phyloP scores from a whole-genome alignment of 2,797 vertebrate species.

The Rhynchonycteris naso region DNA sequence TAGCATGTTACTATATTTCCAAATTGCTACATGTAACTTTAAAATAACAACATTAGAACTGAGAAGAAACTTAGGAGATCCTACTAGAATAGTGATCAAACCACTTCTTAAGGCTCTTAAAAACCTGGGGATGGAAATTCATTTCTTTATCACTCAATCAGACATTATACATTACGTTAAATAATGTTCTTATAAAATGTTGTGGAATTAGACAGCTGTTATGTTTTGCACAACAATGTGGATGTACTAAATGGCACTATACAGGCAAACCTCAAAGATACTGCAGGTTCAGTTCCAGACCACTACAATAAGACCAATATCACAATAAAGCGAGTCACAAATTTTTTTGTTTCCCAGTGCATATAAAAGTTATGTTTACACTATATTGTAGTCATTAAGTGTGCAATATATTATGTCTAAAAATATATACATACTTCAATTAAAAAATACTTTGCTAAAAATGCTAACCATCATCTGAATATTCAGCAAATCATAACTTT shows the following conservation, averaged over 20 bases:
- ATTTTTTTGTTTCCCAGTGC: not conserved
- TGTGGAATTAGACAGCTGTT: not conserved
- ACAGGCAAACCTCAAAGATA: not conserved
- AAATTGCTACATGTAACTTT: not conserved
- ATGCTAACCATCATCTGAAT: not conserved
- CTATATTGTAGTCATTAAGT: not conserved
- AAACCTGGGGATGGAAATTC: not conserved
- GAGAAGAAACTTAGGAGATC: not conserved
- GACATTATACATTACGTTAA: not conserved
- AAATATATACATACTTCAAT: not conserved
- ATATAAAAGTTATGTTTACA: not conserved
- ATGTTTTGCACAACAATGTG: not conserved
- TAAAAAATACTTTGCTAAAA: not conserved
- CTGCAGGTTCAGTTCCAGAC: no score
- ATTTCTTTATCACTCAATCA: not conserved
- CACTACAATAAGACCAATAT: not conserved
- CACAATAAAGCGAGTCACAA: not conserved
- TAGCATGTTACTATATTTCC: not conserved
- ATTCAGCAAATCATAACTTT: not conserved
- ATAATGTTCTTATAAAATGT: not conserved
- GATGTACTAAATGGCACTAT: not conserved
- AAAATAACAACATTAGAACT: conserved; percentile 7
- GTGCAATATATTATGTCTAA: not conserved
- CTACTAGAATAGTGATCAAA: not conserved
- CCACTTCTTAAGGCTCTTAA: conserved; percentile 29